Evolutionary conservation across 1,140 invertebrate species (phyloP).

Genomic region (Polyergus mexicanus): DNA sequence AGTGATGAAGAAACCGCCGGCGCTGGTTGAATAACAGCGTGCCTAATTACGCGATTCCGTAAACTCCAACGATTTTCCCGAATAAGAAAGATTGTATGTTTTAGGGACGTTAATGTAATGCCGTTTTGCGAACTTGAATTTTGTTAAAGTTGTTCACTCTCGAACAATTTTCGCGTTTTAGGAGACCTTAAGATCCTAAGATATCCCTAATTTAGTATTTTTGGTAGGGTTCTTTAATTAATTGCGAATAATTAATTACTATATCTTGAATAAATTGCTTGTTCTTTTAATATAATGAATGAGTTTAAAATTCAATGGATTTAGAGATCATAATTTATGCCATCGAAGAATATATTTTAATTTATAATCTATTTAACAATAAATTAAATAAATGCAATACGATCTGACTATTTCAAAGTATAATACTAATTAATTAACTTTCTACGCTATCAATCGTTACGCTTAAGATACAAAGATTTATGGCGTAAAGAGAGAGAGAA

Average conservation of each 20-base stretch:
- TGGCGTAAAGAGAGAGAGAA: neutral
- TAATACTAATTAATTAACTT: neutral
- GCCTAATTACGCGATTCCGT: slow-evolving; percentile 42
- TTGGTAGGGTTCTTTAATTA: neutral
- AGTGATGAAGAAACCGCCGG: slow-evolving; percentile 34
- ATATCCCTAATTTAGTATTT: neutral
- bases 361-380: neutral
- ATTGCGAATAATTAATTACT: neutral
- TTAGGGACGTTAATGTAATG: neutral
- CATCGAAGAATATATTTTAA: neutral
- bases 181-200: neutral
- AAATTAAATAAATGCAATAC: neutral
- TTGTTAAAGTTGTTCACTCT: neutral
- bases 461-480: neutral
- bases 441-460: neutral
- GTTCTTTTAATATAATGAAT: too few relatives aligned
- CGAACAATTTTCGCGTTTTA: neutral
- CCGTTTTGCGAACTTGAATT: neutral
- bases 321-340: too few relatives aligned
- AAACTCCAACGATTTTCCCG: slow-evolving; percentile 30
- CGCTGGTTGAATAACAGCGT: slow-evolving; percentile 6
- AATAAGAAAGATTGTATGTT: neutral
- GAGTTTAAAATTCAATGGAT: too few relatives aligned
- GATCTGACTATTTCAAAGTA: neutral
- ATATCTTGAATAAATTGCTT: too few relatives aligned